These are phyloP conservation scores for Brachionus calyciflorus DNA, from an alignment of 1,140 invertebrate species.

Conservation along the genomic window DNA sequence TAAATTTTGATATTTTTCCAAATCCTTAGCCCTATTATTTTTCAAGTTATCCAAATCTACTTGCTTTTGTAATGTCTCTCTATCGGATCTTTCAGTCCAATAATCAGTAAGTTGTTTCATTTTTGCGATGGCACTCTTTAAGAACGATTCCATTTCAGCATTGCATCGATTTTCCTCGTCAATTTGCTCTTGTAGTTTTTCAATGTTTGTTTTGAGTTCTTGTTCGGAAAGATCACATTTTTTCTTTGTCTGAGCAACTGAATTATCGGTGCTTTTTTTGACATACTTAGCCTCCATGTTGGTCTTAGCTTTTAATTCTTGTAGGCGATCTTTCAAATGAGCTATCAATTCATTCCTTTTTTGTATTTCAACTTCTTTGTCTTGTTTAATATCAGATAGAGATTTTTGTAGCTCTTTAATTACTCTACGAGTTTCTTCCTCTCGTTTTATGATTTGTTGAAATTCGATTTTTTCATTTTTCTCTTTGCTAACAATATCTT, in stretches of 20 bases:
- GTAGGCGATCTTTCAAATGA: constrained; percentile 37
- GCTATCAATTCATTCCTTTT: constrained; percentile 29
- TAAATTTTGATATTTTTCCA: constrained; percentile 41
- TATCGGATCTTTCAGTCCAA: constrained; percentile 27
- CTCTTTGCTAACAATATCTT: neutral
- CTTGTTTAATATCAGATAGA: neutral
- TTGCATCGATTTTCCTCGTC: constrained; percentile 40
- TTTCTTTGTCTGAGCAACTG: constrained; percentile 7
- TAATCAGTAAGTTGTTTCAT: constrained; percentile 21
- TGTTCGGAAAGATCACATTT: constrained; percentile 29
- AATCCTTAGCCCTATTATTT: constrained; percentile 22
- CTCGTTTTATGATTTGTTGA: constrained; percentile 34
- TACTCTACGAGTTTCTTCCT: constrained; percentile 11
- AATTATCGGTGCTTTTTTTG: constrained; percentile 45
- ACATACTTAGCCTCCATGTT: constrained; percentile 37
- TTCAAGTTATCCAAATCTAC: constrained; percentile 40
- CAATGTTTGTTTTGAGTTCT: neutral
- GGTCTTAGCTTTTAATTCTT: constrained; percentile 42
- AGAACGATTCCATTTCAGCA: constrained; percentile 9
- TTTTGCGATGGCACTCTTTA: constrained; percentile 35
- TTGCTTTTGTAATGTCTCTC: constrained; percentile 35
- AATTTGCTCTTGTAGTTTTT: constrained; percentile 33
- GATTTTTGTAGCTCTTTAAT: constrained; percentile 13
- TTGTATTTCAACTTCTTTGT: constrained; percentile 25
- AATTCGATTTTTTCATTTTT: constrained; percentile 34